Conservation (phyloP, 2,888 invertebrate species). For the Biston stratarius region DNA sequence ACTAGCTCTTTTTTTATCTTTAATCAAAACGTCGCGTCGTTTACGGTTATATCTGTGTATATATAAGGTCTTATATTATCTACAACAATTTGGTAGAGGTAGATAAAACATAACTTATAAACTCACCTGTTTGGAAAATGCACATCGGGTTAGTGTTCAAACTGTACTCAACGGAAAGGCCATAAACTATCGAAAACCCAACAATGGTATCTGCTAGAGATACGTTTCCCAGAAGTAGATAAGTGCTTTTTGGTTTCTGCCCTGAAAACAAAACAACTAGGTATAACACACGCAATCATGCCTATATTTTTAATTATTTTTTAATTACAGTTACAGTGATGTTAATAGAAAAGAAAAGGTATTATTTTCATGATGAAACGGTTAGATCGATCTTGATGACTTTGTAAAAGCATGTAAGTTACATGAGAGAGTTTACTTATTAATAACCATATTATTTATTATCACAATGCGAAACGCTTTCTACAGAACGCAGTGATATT, state of each 20-base stretch:
- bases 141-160: constrained; percentile 67
- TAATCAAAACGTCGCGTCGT: too few species aligned
- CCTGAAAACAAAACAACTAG: constrained; percentile 70
- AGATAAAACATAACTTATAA: too few species aligned
- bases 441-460: too few species aligned
- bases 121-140: constrained; percentile 76
- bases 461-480: too few species aligned
- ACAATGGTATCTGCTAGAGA: constrained; percentile 88
- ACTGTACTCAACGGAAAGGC: constrained; percentile 66
- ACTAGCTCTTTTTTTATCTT: too few species aligned
- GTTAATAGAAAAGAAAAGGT: too few species aligned
- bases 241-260: constrained; percentile 88
- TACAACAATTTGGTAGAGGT: not conserved
- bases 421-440: too few species aligned
- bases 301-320: not conserved
- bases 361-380: too few species aligned
- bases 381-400: too few species aligned
- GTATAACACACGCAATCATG: not conserved
- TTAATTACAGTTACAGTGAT: not conserved
- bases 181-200: constrained; percentile 86
- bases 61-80: not conserved
- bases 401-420: too few species aligned
- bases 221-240: constrained; percentile 88
- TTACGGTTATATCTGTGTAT: too few species aligned
- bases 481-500: too few species aligned